These are phyloP conservation scores for Clinocottus analis DNA, from an alignment of 2,113 vertebrate species.

Conservation along the genomic window DNA sequence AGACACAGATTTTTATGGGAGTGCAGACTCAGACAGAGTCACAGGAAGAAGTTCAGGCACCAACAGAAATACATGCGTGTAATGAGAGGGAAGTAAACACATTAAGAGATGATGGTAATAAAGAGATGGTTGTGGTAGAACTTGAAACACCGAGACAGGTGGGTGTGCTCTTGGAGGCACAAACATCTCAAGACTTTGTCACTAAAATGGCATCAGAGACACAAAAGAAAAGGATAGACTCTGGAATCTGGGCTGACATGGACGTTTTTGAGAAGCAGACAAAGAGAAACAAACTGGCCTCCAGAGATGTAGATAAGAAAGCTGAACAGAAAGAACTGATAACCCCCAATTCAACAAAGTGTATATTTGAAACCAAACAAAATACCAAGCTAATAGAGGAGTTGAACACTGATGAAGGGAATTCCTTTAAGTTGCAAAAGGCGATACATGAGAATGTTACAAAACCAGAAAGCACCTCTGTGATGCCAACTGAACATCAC, in stretches of 20 bases:
- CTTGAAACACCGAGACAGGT: background rate
- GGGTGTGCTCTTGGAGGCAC: slow-evolving; percentile 9
- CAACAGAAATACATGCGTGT: slow-evolving; percentile 18
- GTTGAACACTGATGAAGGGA: background rate
- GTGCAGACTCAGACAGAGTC: slow-evolving; percentile 62
- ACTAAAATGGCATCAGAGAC: background rate
- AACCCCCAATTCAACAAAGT: background rate
- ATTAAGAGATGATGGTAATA: background rate
- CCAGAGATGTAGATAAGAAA: background rate
- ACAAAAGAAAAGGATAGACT: background rate
- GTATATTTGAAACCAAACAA: background rate
- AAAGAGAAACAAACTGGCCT: slow-evolving; percentile 6
- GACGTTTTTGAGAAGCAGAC: background rate
- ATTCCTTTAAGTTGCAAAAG: slow-evolving; percentile 1
- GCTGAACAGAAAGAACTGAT: background rate
- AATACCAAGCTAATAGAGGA: background rate
- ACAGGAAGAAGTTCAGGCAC: slow-evolving; percentile 55
- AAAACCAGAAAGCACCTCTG: background rate
- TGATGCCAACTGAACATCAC: slow-evolving; percentile 2
- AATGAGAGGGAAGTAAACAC: background rate
- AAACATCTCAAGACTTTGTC: background rate
- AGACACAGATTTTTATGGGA: slow-evolving; percentile 46
- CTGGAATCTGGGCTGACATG: background rate
- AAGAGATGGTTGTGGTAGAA: slow-evolving; percentile 1
- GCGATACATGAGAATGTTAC: slow-evolving; percentile 2